Evolutionary conservation across 1,140 invertebrate genomes (phyloP).

Genomic region (Megathymus violae): DNA sequence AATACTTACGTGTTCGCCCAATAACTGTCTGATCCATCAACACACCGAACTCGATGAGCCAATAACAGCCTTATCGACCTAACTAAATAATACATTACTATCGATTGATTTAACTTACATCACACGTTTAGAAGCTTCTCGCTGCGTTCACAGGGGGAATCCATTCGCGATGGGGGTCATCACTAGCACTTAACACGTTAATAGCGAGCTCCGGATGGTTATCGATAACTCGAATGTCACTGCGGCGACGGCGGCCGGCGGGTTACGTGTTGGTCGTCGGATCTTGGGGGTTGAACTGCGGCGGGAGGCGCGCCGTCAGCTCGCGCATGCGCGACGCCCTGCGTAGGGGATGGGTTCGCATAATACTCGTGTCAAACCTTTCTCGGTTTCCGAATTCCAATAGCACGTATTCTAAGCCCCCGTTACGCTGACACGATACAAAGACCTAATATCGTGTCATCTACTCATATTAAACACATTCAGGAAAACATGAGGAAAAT

Average conservation of each 20-base stretch:
- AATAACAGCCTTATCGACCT: slow-evolving; percentile 31
- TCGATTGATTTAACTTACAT: slow-evolving; percentile 35
- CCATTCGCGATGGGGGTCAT: slow-evolving; percentile 27
- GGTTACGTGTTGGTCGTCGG: slow-evolving; percentile 45
- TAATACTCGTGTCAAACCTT: slow-evolving; percentile 66
- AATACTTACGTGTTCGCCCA: slow-evolving; percentile 21
- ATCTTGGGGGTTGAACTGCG: slow-evolving; percentile 59
- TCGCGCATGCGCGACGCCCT: slow-evolving; percentile 62
- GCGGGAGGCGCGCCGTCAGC: slow-evolving; percentile 51
- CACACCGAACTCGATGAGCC: slow-evolving; percentile 16
- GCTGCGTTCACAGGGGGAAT: slow-evolving; percentile 14
- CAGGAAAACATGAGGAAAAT: not conserved
- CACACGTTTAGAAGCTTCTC: slow-evolving; percentile 17
- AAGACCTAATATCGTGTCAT: not conserved
- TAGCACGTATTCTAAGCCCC: slow-evolving; percentile 44
- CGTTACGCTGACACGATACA: slow-evolving; percentile 15
- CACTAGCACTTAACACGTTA: slow-evolving; percentile 45
- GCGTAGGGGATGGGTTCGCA: slow-evolving; percentile 71
- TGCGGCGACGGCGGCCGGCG: slow-evolving; percentile 50
- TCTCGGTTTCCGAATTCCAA: slow-evolving; percentile 63
- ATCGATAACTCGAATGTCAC: slow-evolving; percentile 54
- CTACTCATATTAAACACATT: not conserved
- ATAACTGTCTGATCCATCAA: slow-evolving; percentile 28
- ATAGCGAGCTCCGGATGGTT: slow-evolving; percentile 41
- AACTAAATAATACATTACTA: slow-evolving; percentile 26